Evolutionary conservation across 2,113 vertebrate species (phyloP).

Genomic region (Oncorhynchus kisutch): DNA sequence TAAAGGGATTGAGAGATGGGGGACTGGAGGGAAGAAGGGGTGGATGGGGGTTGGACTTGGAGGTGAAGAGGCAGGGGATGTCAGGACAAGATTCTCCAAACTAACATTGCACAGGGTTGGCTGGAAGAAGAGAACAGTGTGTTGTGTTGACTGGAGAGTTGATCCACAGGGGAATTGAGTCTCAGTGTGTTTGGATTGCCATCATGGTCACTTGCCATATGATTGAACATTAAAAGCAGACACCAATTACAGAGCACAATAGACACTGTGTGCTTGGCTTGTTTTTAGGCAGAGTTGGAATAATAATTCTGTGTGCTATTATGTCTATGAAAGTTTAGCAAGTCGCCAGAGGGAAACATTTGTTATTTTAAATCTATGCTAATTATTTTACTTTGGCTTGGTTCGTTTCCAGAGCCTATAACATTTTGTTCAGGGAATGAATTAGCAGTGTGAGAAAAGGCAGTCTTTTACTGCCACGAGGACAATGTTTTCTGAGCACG

Average conservation of each 20-base stretch:
- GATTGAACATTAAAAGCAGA: not conserved
- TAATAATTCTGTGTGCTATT: slow-evolving; percentile 61
- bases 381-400: slow-evolving; percentile 65
- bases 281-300: slow-evolving; percentile 33
- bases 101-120: no score
- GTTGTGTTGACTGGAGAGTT: no score
- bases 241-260: not conserved
- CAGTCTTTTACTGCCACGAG: slow-evolving; percentile 43
- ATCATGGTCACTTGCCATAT: not conserved
- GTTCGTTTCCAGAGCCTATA: slow-evolving; percentile 65
- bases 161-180: not conserved
- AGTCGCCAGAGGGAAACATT: slow-evolving; percentile 56
- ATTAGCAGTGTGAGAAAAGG: slow-evolving; percentile 24
- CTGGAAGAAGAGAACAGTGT: no score
- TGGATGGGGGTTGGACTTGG: no score
- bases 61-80: no score
- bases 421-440: slow-evolving; percentile 55
- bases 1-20: no score
- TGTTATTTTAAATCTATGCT: slow-evolving; percentile 71
- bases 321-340: slow-evolving; percentile 61
- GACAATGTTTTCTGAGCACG: slow-evolving; percentile 58
- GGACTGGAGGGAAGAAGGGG: no score
- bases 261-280: not conserved
- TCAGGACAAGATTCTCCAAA: no score
- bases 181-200: not conserved